Evolutionary conservation across 2,797 vertebrate species (phyloP).

Genomic region (Poecile montanus): DNA sequence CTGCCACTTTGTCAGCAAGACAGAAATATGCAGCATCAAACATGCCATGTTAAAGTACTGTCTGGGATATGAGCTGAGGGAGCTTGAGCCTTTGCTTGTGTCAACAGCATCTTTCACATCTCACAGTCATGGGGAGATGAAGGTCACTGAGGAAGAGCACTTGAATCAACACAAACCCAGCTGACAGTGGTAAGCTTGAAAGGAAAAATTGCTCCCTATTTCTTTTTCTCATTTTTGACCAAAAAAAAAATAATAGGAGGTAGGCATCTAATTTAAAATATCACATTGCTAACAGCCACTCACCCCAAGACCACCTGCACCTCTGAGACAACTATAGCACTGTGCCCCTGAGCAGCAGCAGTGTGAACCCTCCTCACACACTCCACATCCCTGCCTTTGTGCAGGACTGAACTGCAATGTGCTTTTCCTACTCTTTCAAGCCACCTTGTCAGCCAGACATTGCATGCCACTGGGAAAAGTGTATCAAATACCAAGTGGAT

Average conservation of each 20-base stretch:
- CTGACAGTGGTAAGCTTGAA: slow-evolving; percentile 3
- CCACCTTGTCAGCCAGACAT: neutral
- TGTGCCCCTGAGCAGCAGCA: neutral
- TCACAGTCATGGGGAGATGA: slow-evolving; percentile 30
- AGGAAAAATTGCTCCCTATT: neutral
- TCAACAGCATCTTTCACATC: slow-evolving; percentile 63
- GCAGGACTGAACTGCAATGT: neutral
- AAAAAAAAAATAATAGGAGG: neutral
- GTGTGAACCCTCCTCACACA: neutral
- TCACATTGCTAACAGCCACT: neutral
- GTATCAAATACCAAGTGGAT: neutral
- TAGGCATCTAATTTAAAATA: neutral
- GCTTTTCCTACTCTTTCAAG: neutral
- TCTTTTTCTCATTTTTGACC: neutral
- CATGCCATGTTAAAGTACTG: slow-evolving; percentile 16
- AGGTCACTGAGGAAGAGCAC: slow-evolving; percentile 43
- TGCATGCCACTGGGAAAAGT: neutral
- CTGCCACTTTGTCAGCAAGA: slow-evolving; percentile 39
- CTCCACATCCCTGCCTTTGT: neutral
- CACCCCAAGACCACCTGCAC: neutral
- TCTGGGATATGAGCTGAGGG: slow-evolving; percentile 52
- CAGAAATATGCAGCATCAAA: slow-evolving; percentile 52
- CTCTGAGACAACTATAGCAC: neutral
- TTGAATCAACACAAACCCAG: slow-evolving; percentile 36
- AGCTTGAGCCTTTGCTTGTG: slow-evolving; percentile 12